phyloP scores from a whole-genome alignment of 2,888 invertebrate genomes.

The Agonum fuliginosum region DNA sequence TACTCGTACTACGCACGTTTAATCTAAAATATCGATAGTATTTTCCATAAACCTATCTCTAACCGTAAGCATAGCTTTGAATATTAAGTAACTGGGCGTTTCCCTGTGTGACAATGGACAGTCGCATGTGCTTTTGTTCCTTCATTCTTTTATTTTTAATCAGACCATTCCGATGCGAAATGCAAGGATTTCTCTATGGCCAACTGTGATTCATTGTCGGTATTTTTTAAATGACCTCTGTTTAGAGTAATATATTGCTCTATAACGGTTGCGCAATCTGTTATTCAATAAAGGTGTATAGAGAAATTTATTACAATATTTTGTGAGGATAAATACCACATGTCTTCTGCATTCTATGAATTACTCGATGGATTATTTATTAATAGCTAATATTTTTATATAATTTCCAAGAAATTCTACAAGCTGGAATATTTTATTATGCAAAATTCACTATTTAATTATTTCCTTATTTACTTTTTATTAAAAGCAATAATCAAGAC shows the following conservation, averaged over 20 bases:
- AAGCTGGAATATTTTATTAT: no score
- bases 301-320: no score
- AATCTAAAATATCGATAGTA: neutral
- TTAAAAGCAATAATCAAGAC: no score
- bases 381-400: no score
- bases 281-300: neutral
- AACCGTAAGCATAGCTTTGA: slow-evolving; percentile 16
- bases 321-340: no score
- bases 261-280: neutral
- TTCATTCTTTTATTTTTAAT: slow-evolving; percentile 32
- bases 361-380: no score
- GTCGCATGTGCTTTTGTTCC: slow-evolving; percentile 26
- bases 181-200: slow-evolving; percentile 16
- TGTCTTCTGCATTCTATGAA: no score
- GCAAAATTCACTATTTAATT: no score
- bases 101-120: slow-evolving; percentile 31
- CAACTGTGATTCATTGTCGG: neutral
- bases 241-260: neutral
- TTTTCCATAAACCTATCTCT: slow-evolving; percentile 1
- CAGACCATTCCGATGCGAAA: slow-evolving; percentile 33
- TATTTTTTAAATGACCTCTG: neutral
- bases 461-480: no score
- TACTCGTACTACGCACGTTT: neutral
- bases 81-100: slow-evolving; percentile 37
- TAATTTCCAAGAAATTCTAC: no score